Evolutionary conservation across 2,113 vertebrate species (phyloP), one percentile per base, ranked within the genome.

Genomic region (Epinephelus fuscoguttatus): DNA sequence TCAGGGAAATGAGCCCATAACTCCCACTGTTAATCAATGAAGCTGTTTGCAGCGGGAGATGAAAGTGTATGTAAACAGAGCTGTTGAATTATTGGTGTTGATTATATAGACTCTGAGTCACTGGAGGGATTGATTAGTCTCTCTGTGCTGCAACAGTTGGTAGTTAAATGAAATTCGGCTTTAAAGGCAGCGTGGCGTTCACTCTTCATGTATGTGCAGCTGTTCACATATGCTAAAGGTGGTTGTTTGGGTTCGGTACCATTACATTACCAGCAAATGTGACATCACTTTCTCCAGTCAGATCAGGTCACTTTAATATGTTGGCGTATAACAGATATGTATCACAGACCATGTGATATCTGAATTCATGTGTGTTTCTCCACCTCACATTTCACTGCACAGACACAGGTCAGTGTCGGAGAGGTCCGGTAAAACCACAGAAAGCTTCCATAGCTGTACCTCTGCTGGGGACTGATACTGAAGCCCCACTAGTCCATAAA

Each of bases 1-100:
- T 97, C 96, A 96, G 93, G 95, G 93, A 96, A 96, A 97, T 96
- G 93, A 96, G 94, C 81, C 94, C 92, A 95, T 96, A 95, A 96
- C 95, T 96, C 95, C 93, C 88, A 45, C 88, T 84, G 72, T 84
- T 94, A 94, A 96, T 95, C 91, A 94, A 91, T 94, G 93, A 73
- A 84, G 84, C 85, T 71, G 85, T 84, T 92, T 77, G 82, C 80
- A 57, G 84, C 79, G 55, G 1, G 49, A 62, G 90, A 77, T 70
- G 87, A 83, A 80, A 82, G 86, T 71, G 82, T 85, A 70, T 82
- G 87, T 83, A 89, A 91, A 92, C 84, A 90, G 86, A 85, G 45
- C 71, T 33, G 79, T 49, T 92, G 85, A 85, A 72, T 88, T 89
- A 89, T 88, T 80, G 86, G 71, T 72, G 89, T 79, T 85, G 89